These are phyloP conservation scores for Tanaodytes sp. DNA, from an alignment of 2,888 invertebrate genomes.

Conservation along the genomic window DNA sequence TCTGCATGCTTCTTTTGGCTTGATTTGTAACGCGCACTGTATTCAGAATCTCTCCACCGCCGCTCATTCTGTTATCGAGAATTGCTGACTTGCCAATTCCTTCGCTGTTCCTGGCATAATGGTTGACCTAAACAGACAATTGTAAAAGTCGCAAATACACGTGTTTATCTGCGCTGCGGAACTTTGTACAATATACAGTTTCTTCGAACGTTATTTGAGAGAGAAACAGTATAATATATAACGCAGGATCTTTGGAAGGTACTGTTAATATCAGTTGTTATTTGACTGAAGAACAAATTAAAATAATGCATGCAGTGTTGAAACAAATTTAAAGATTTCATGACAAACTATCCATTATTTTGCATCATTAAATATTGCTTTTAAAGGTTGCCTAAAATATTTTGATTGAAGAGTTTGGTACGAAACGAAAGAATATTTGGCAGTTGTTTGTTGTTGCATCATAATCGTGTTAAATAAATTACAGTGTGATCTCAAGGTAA, in stretches of 20 bases:
- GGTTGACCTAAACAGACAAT: constrained; percentile 36
- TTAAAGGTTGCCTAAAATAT: too few species aligned
- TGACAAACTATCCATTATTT: too few species aligned
- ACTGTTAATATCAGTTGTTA: too few species aligned
- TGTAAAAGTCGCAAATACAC: constrained; percentile 23
- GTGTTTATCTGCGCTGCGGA: constrained; percentile 11
- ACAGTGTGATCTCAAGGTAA: constrained; percentile 69
- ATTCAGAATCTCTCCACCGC: constrained; percentile 46
- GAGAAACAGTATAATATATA: too few species aligned
- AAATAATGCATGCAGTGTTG: too few species aligned
- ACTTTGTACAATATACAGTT: neutral
- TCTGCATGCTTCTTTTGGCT: constrained; percentile 28
- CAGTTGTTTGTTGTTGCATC: constrained; percentile 18
- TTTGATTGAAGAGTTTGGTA: too few species aligned
- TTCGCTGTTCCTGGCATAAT: constrained; percentile 10
- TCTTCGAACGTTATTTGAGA: too few species aligned
- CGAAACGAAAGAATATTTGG: too few species aligned
- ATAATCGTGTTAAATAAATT: constrained; percentile 31
- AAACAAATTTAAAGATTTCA: too few species aligned
- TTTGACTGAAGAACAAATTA: too few species aligned
- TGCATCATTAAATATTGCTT: too few species aligned
- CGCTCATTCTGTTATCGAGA: constrained; percentile 54
- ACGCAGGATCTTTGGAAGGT: too few species aligned
- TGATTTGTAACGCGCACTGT: constrained; percentile 42
- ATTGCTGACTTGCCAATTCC: constrained; percentile 49